These are phyloP conservation scores for Lottia gigantea DNA, from an alignment of 2,888 invertebrate genomes.

Conservation along the genomic window DNA sequence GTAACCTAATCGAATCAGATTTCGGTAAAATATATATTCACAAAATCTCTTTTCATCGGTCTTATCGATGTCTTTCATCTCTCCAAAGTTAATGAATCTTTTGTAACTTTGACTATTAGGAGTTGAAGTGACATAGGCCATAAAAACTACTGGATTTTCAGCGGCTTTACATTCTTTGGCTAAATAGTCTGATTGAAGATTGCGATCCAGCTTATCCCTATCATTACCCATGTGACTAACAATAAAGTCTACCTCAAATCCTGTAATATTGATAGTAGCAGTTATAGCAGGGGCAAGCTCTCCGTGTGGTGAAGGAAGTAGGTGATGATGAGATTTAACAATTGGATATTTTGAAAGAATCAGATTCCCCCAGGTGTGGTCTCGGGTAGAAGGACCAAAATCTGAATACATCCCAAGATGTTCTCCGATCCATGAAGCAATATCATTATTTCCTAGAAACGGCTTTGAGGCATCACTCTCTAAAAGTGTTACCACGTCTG, in stretches of 20 bases:
- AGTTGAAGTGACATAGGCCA: conserved; percentile 69
- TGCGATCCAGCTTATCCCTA: conserved; percentile 65
- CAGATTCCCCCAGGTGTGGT: conserved; percentile 69
- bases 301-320: conserved; percentile 68
- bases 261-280: conserved; percentile 66
- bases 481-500: conserved; percentile 67
- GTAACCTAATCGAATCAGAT: conserved; percentile 64
- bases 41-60: conserved; percentile 66
- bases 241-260: conserved; percentile 65
- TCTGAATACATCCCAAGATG: conserved; percentile 67
- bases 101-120: conserved; percentile 65
- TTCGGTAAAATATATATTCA: conserved; percentile 69
- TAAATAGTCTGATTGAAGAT: conserved; percentile 64
- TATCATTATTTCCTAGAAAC: conserved; percentile 68
- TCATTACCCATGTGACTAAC: conserved; percentile 70
- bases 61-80: conserved; percentile 66
- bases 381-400: conserved; percentile 68
- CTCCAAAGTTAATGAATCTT: conserved; percentile 52
- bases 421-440: conserved; percentile 67
- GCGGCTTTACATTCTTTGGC: conserved; percentile 58
- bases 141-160: conserved; percentile 66
- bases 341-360: conserved; percentile 68
- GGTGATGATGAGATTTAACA: conserved; percentile 65
- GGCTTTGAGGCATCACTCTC: conserved; percentile 69
- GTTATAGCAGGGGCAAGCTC: conserved; percentile 68